Percentiles rank a stretch among this genome's conserved stretches.
These are phyloP conservation scores for Drosophila koepferae DNA, from an alignment of 2,888 invertebrate species.

Conservation along the genomic window DNA sequence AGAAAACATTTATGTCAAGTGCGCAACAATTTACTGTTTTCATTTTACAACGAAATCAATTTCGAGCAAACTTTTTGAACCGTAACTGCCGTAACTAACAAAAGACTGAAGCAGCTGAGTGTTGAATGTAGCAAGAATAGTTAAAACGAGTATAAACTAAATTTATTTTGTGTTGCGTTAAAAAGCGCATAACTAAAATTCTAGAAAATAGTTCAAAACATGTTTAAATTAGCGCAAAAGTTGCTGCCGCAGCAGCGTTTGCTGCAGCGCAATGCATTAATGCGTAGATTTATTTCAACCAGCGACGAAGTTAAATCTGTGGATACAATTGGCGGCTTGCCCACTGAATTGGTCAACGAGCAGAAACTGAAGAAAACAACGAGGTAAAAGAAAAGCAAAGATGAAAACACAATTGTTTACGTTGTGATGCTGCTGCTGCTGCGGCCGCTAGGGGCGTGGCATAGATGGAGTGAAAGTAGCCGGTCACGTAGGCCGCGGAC, in stretches of 20 bases:
- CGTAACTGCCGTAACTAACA: background rate
- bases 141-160: background rate
- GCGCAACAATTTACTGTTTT: constrained; percentile 42
- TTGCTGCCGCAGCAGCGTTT: constrained; percentile 59
- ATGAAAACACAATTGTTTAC: constrained; percentile 39
- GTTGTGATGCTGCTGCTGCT: constrained; percentile 18
- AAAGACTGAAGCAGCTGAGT: background rate
- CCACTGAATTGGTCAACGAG: constrained; percentile 76
- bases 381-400: constrained; percentile 41
- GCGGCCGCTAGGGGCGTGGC: constrained; percentile 13
- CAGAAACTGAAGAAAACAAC: constrained; percentile 80
- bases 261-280: constrained; percentile 23
- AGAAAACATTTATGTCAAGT: constrained; percentile 41
- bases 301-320: constrained; percentile 79
- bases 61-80: background rate
- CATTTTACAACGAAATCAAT: constrained; percentile 33
- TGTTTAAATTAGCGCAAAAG: constrained; percentile 76
- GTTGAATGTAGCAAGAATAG: background rate
- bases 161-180: background rate
- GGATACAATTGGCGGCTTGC: constrained; percentile 78
- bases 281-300: constrained; percentile 73
- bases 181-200: background rate
- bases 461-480: constrained; percentile 41
- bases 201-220: constrained; percentile 40
- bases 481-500: constrained; percentile 67